Percentiles rank a stretch among this genome's conserved stretches.
These are phyloP conservation scores for Perizoma affinitatum DNA, from an alignment of 2,888 invertebrate genomes.

Conservation along the genomic window DNA sequence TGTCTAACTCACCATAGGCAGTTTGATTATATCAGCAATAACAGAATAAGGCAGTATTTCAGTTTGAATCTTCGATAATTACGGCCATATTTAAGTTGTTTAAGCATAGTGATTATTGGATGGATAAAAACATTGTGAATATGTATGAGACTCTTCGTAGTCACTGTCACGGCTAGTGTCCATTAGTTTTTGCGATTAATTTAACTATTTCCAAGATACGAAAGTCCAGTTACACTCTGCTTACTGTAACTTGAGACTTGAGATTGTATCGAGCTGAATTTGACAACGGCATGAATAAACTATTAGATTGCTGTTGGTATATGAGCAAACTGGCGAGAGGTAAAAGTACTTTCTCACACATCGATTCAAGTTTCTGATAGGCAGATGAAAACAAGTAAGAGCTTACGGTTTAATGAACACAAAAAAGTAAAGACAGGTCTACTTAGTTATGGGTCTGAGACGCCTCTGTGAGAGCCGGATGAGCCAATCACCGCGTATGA, in stretches of 20 bases:
- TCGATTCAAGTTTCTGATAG: slow-evolving; percentile 24
- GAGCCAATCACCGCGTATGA: slow-evolving; percentile 76
- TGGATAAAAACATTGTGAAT: slow-evolving; percentile 25
- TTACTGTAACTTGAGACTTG: slow-evolving; percentile 6
- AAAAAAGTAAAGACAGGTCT: slow-evolving; percentile 48
- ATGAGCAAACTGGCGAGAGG: slow-evolving; percentile 7
- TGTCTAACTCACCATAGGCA: no score
- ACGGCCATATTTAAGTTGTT: slow-evolving; percentile 4
- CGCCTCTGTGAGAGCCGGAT: slow-evolving; percentile 76
- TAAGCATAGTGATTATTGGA: slow-evolving; percentile 9
- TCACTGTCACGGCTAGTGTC: slow-evolving; percentile 18
- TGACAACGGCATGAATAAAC: slow-evolving; percentile 13
- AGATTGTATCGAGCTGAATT: slow-evolving; percentile 9
- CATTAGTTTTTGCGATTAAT: slow-evolving; percentile 13
- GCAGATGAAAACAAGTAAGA: slow-evolving; percentile 16
- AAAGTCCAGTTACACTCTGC: slow-evolving; percentile 12
- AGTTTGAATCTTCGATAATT: slow-evolving; percentile 9
- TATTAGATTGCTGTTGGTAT: slow-evolving; percentile 8
- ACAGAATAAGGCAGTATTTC: neutral
- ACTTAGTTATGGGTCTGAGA: slow-evolving; percentile 63
- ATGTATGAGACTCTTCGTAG: slow-evolving; percentile 24
- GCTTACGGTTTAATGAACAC: slow-evolving; percentile 22
- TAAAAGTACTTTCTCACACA: slow-evolving; percentile 30
- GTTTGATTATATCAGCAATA: no score
- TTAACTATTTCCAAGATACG: neutral